These are phyloP conservation scores for Melitaea cinxia DNA, from an alignment of 1,140 invertebrate species.

Conservation along the genomic window DNA sequence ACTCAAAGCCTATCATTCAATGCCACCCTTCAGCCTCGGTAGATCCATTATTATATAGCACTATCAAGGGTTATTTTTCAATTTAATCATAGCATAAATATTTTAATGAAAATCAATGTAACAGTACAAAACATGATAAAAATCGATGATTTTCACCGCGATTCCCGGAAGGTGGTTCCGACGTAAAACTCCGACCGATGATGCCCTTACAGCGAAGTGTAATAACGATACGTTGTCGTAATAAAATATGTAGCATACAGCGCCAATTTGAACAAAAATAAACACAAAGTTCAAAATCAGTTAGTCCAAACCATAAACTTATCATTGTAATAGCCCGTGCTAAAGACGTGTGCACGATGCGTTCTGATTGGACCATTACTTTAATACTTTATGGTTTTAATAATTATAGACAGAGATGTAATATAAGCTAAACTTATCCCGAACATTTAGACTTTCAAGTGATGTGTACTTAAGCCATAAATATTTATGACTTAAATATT, in stretches of 20 bases:
- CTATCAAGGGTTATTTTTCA: neutral
- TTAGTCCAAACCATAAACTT: constrained; percentile 1
- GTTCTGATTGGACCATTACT: neutral
- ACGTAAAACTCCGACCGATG: constrained; percentile 5
- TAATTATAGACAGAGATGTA: neutral
- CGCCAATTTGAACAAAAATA: neutral
- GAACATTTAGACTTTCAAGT: neutral
- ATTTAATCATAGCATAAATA: too few species aligned
- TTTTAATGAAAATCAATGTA: too few species aligned
- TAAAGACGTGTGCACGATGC: constrained; percentile 1
- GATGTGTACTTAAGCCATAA: neutral
- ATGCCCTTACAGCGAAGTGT: neutral
- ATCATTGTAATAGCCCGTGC: neutral
- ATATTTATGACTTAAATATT: neutral
- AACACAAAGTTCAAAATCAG: neutral
- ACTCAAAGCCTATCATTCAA: constrained; percentile 31
- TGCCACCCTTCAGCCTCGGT: constrained; percentile 14
- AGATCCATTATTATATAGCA: neutral
- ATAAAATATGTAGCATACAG: neutral
- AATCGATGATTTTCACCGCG: constrained; percentile 14
- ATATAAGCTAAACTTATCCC: neutral
- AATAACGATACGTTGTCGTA: constrained; percentile 1
- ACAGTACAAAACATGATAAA: neutral
- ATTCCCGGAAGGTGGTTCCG: constrained; percentile 23
- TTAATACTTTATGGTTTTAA: neutral